A percentile compares a stretch with the other conserved stretches of the same genome.
Conservation (phyloP, 2,888 invertebrate genomes). For the Mellilla xanthometata region DNA sequence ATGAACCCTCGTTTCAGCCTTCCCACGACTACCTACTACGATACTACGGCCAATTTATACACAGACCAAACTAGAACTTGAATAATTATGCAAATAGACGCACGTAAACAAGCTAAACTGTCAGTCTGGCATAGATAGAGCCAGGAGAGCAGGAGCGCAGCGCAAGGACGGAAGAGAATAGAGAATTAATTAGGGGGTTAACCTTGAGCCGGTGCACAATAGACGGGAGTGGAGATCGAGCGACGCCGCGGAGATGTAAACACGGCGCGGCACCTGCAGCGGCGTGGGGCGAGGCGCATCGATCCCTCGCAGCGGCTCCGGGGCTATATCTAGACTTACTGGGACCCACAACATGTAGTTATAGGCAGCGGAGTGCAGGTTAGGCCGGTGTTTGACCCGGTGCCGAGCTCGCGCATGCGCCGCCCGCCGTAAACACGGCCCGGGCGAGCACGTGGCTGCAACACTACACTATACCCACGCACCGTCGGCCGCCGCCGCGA, state of each 20-base stretch:
- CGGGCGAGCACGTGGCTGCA: constrained; percentile 56
- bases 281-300: constrained; percentile 17
- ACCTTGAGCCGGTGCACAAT: constrained; percentile 34
- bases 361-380: constrained; percentile 58
- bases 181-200: constrained; percentile 33
- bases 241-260: constrained; percentile 32
- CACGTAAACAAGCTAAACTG: constrained; percentile 25
- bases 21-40: constrained; percentile 27
- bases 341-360: constrained; percentile 44
- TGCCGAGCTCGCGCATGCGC: constrained; percentile 69
- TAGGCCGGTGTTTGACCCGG: constrained; percentile 77
- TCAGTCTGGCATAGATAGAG: constrained; percentile 9
- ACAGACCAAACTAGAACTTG: constrained; percentile 23
- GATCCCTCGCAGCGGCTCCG: constrained; percentile 45
- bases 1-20: constrained; percentile 23
- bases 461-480: constrained; percentile 52
- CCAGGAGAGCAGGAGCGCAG: constrained; percentile 2
- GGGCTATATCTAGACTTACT: constrained; percentile 67
- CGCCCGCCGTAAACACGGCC: constrained; percentile 71
- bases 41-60: constrained; percentile 19
- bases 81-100: constrained; percentile 31
- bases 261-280: constrained; percentile 14
- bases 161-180: constrained; percentile 26
- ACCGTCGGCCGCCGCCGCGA: constrained; percentile 76
- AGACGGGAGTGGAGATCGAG: constrained; percentile 26